Evolutionary conservation across 2,888 invertebrate genomes (phyloP).

Genomic region (Bellardia pandia): DNA sequence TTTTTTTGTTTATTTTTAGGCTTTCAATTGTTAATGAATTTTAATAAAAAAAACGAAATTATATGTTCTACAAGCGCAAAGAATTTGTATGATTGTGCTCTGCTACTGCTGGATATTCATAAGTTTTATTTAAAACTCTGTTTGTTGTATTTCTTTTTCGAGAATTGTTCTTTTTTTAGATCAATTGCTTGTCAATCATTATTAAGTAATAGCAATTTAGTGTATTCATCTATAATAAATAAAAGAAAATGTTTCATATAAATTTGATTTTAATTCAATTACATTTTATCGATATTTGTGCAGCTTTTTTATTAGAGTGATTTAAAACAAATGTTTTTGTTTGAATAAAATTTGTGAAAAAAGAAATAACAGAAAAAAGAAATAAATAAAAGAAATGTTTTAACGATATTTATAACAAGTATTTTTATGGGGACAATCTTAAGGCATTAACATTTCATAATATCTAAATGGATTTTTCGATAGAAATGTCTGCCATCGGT

Average conservation of each 20-base stretch:
- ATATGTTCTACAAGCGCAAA: neutral
- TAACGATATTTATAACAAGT: too few species aligned
- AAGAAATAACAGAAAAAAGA: too few species aligned
- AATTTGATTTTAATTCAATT: constrained; percentile 51
- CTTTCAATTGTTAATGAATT: constrained; percentile 35
- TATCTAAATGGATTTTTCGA: too few species aligned
- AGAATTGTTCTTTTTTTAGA: constrained; percentile 26
- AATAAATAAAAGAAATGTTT: too few species aligned
- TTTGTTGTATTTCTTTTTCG: neutral
- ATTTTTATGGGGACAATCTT: too few species aligned
- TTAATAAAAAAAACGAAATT: neutral
- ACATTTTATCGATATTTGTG: neutral
- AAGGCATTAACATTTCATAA: too few species aligned
- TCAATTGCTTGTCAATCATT: constrained; percentile 73
- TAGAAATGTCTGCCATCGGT: too few species aligned
- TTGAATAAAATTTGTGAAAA: neutral
- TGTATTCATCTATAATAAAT: neutral
- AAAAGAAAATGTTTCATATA: neutral
- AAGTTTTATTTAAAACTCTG: neutral
- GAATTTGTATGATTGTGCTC: neutral
- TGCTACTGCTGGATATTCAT: neutral
- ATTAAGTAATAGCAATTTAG: constrained; percentile 54
- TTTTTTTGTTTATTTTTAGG: neutral
- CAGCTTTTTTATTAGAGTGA: neutral
- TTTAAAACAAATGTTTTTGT: constrained; percentile 21